Base-by-base conservation (phyloP, 1,140 invertebrate genomes). In the Galleria mellonella region DNA sequence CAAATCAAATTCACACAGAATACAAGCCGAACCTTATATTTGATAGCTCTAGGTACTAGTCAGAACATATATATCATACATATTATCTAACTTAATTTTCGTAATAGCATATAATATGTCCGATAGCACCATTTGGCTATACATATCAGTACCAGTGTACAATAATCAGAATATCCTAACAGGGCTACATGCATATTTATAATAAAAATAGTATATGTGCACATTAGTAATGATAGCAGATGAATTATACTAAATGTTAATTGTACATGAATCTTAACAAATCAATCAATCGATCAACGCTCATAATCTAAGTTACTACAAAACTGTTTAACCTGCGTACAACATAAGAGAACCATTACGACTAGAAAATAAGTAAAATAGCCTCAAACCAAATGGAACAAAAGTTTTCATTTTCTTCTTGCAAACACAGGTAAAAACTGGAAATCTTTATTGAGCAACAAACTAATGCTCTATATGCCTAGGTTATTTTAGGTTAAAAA, bases 1-100 rank as follows among this genome's bases (percentile, higher is more conserved):
- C 60, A 69, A 68, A 70, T 55, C 56, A 59, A 65, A 57, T 68
- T 63, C 62, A 68, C 64, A 69, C 61, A 71, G 62, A 59, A 59
- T 50, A 64, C 46, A 69, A 59, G 53, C 51, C 62, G 67, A 55
- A 59, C 37, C 32, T 51, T 69, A 68, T 39, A 48, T 48, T 46
- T 43, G 54, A 51, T 35, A 40, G 4, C 13, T 35, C 38, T 27
- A 42, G 15, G 38, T 37, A 37, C 43, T 35, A 51, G 10, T 40
- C 41, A 39, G 31, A 50, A 35, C 42, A 32, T 31, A 37, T 37
- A 37, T 10, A 37, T 9, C 14, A n/a, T 17, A 15, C 35, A 37
- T 23, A 3, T 2, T 23, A 23, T 23, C 17, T 23, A 23, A 23
- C 17, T 6, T 23, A 23, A 23, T 6, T 23, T 2, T 23, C 47